Evolutionary conservation across 2,888 invertebrate species (phyloP).

Genomic region (Perizoma flavofasciatum): DNA sequence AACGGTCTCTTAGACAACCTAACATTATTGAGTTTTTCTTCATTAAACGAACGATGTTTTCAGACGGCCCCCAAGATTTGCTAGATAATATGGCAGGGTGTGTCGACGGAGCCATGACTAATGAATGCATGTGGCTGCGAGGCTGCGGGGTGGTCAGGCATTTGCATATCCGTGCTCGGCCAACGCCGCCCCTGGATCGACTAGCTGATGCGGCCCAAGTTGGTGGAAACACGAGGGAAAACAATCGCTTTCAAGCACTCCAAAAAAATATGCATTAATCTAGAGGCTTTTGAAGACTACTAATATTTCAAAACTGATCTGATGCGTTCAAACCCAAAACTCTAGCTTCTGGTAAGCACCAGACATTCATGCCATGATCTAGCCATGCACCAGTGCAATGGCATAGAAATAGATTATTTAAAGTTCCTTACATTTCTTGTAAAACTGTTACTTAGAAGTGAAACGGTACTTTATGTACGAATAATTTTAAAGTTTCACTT

Average conservation of each 20-base stretch:
- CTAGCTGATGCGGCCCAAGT: conserved; percentile 43
- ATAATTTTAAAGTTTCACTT: conserved; percentile 1
- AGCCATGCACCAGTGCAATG: too few species aligned
- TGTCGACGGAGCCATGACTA: conserved; percentile 44
- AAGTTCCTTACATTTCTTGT: too few species aligned
- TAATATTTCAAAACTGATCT: too few species aligned
- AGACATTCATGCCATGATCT: too few species aligned
- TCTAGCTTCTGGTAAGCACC: too few species aligned
- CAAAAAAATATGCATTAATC: background rate
- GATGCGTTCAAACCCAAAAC: too few species aligned
- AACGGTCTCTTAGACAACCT: background rate
- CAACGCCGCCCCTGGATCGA: conserved; percentile 51
- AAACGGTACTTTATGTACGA: too few species aligned
- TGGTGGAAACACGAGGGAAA: conserved; percentile 29
- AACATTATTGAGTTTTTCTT: conserved; percentile 3
- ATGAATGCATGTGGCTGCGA: conserved; percentile 48
- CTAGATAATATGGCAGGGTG: conserved; percentile 39
- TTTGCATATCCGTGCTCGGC: conserved; percentile 73
- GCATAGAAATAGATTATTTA: too few species aligned
- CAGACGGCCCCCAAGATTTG: conserved; percentile 14
- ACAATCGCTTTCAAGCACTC: background rate
- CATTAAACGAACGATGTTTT: conserved; percentile 2
- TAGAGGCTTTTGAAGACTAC: too few species aligned
- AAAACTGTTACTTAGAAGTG: too few species aligned
- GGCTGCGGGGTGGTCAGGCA: conserved; percentile 66